A percentile compares a stretch with the other conserved stretches of the same genome.
These are phyloP conservation scores for Nylanderia fulva DNA, from an alignment of 1,140 invertebrate genomes.

Conservation along the genomic window DNA sequence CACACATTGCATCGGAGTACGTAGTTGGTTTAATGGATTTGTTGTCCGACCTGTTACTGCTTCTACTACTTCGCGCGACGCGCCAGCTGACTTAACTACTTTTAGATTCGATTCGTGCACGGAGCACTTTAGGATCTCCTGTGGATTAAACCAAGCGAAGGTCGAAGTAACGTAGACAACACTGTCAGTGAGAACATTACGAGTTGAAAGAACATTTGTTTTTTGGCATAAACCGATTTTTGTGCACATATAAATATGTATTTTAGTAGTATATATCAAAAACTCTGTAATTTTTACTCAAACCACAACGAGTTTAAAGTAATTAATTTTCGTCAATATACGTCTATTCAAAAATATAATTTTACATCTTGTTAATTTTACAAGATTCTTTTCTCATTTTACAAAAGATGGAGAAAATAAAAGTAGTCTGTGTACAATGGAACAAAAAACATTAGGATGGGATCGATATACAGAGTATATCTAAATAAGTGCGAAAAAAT, in stretches of 20 bases:
- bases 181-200: neutral
- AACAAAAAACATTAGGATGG: too few species aligned
- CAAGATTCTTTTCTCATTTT: too few species aligned
- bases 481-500: too few species aligned
- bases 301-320: neutral
- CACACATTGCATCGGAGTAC: neutral
- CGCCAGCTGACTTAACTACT: slow-evolving; percentile 49
- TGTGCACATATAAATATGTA: neutral
- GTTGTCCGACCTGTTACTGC: slow-evolving; percentile 52
- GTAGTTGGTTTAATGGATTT: slow-evolving; percentile 48
- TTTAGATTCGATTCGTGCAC: slow-evolving; percentile 44
- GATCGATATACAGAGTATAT: too few species aligned
- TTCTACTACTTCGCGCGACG: slow-evolving; percentile 43
- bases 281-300: neutral
- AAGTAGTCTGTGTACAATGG: too few species aligned
- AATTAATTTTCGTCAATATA: neutral
- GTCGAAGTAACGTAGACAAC: slow-evolving; percentile 24
- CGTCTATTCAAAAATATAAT: too few species aligned
- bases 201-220: slow-evolving; percentile 10
- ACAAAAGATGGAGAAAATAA: too few species aligned
- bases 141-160: slow-evolving; percentile 43
- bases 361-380: too few species aligned
- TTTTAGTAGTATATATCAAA: neutral
- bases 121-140: slow-evolving; percentile 37
- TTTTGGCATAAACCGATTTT: neutral